These are phyloP conservation scores for Achroia grisella DNA, from an alignment of 1,140 invertebrate genomes.

Conservation along the genomic window DNA sequence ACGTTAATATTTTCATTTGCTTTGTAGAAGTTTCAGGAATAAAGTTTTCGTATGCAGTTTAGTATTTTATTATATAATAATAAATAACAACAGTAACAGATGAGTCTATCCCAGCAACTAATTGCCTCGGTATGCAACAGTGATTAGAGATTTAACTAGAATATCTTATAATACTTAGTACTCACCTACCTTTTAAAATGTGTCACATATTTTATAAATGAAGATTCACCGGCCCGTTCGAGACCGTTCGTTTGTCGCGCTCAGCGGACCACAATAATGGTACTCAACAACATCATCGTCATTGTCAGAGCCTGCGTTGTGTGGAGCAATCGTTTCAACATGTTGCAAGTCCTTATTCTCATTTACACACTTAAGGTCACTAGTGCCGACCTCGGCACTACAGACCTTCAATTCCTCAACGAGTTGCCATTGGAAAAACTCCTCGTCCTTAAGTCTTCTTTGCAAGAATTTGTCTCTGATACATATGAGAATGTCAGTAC, in stretches of 20 bases:
- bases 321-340: constrained; percentile 13
- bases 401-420: constrained; percentile 52
- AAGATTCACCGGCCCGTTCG: constrained; percentile 20
- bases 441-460: constrained; percentile 50
- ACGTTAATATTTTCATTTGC: no score
- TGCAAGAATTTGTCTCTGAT: constrained; percentile 37
- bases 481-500: constrained; percentile 37
- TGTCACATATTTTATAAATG: no score
- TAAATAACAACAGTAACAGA: no score
- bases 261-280: constrained; percentile 50
- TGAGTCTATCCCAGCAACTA: no score
- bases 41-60: no score
- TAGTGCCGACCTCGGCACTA: constrained; percentile 20
- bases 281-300: constrained; percentile 4
- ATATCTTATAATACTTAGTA: no score
- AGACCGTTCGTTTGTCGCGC: constrained; percentile 34
- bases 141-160: no score
- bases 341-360: constrained; percentile 26
- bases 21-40: no score
- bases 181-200: no score
- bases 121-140: no score
- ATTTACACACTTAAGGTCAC: constrained; percentile 16
- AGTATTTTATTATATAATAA: no score
- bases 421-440: constrained; percentile 62
- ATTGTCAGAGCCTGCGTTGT: constrained; percentile 6